Conservation (phyloP, 30 jellyfish, hydroid and myxozoan species). For the Aurelia aurita complex sp. Pacific region DNA sequence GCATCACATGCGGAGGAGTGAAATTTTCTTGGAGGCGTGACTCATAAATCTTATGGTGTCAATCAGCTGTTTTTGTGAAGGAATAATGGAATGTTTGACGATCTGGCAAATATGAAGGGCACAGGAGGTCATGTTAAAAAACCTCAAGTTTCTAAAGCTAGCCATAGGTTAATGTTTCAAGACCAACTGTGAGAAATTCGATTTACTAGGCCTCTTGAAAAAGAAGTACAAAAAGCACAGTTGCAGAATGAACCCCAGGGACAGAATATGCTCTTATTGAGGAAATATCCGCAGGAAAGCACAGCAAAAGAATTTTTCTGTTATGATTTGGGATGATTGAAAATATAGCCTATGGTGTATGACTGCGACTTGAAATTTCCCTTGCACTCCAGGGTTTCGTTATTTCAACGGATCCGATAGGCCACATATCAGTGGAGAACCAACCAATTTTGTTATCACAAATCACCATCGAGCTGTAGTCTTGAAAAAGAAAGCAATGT, state of each 20-base stretch:
- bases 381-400: constrained; percentile 8
- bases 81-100: constrained; percentile 10
- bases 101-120: not conserved
- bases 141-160: not conserved
- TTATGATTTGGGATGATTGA: constrained; percentile 11
- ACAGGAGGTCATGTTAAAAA: not conserved
- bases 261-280: not conserved
- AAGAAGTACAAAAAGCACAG: constrained; percentile 23
- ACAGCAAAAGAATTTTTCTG: constrained; percentile 29
- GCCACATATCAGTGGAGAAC: constrained; percentile 29
- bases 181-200: not conserved
- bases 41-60: constrained; percentile 37
- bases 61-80: constrained; percentile 36
- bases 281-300: constrained; percentile 23
- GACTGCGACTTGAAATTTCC: constrained; percentile 7
- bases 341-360: constrained; percentile 3
- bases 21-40: constrained; percentile 37
- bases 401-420: constrained; percentile 8
- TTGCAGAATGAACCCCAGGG: not conserved
- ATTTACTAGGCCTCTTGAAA: not conserved
- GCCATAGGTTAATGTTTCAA: not conserved
- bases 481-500: constrained; percentile 16
- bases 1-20: no score
- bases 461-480: constrained; percentile 37
- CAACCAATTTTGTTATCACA: constrained; percentile 30